These are phyloP conservation scores for Orthonevra nobilis DNA, from an alignment of 2,888 invertebrate genomes.

Conservation along the genomic window DNA sequence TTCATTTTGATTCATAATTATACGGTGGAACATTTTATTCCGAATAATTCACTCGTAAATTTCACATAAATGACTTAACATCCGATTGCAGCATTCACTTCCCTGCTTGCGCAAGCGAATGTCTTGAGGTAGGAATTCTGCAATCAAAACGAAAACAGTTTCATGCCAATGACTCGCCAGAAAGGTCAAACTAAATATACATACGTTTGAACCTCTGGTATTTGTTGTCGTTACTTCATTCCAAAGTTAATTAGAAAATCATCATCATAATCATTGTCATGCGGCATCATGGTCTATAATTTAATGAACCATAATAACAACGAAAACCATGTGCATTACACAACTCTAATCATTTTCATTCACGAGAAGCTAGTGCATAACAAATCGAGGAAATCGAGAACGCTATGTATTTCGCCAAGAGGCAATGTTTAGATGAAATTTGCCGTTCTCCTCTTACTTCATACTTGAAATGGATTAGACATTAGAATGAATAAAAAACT, in stretches of 20 bases:
- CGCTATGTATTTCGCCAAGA: no score
- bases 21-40: no score
- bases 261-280: slow-evolving; percentile 34
- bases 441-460: slow-evolving; percentile 6
- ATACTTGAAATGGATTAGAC: slow-evolving; percentile 39
- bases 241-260: slow-evolving; percentile 62
- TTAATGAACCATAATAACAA: slow-evolving; percentile 47
- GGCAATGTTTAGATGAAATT: slow-evolving; percentile 24
- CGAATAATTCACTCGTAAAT: not conserved
- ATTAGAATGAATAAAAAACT: slow-evolving; percentile 37
- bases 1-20: no score
- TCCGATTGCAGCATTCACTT: not conserved
- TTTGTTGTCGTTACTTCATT: slow-evolving; percentile 28
- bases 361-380: slow-evolving; percentile 46
- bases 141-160: slow-evolving; percentile 45
- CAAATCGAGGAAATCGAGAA: slow-evolving; percentile 52
- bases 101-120: not conserved
- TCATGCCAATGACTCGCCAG: slow-evolving; percentile 50
- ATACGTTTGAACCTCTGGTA: slow-evolving; percentile 26
- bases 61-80: not conserved
- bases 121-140: slow-evolving; percentile 26
- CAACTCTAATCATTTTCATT: slow-evolving; percentile 26
- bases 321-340: slow-evolving; percentile 41
- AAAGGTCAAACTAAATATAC: no score
- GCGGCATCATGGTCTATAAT: slow-evolving; percentile 50